Percentiles rank a stretch among this genome's conserved stretches.
Evolutionary conservation across 1,140 invertebrate species (phyloP).

Genomic region (Drosophila mojavensis): DNA sequence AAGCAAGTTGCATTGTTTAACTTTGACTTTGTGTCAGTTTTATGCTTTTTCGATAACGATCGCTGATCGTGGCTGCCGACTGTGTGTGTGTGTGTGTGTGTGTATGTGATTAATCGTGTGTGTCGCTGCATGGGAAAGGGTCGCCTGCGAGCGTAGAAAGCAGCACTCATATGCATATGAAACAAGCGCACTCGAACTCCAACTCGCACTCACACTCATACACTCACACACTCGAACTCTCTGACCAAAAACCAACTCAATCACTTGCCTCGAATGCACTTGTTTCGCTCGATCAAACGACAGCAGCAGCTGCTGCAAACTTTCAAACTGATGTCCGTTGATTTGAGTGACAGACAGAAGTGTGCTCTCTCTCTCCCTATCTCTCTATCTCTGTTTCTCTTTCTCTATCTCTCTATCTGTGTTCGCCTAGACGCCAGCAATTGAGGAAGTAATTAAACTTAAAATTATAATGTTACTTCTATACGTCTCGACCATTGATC

Average conservation of each 20-base stretch:
- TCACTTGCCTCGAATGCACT: constrained; percentile 51
- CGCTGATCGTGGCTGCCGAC: constrained; percentile 63
- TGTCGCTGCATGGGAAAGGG: constrained; percentile 66
- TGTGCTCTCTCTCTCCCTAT: background rate
- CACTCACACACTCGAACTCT: background rate
- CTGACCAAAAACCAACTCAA: constrained; percentile 25
- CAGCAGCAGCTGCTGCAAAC: constrained; percentile 50
- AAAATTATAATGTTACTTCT: constrained; percentile 37
- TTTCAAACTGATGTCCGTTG: constrained; percentile 47
- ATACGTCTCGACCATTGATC: constrained; percentile 28
- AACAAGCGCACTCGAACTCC: constrained; percentile 28
- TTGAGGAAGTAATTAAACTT: constrained; percentile 59
- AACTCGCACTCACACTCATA: constrained; percentile 6
- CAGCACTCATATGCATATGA: constrained; percentile 68
- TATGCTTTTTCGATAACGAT: constrained; percentile 62
- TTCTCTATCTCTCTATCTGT: background rate
- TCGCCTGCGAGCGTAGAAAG: constrained; percentile 60
- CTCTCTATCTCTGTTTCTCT: background rate
- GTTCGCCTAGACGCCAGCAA: constrained; percentile 34
- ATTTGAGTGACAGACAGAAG: constrained; percentile 38
- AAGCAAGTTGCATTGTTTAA: constrained; percentile 76
- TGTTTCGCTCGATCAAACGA: constrained; percentile 21
- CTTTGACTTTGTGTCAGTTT: constrained; percentile 77
- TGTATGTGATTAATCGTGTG: constrained; percentile 69
- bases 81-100: constrained; percentile 13